A percentile compares a stretch with the other conserved stretches of the same genome.
Evolutionary conservation across 2,888 invertebrate species (phyloP).

Genomic region (Helleia helle): DNA sequence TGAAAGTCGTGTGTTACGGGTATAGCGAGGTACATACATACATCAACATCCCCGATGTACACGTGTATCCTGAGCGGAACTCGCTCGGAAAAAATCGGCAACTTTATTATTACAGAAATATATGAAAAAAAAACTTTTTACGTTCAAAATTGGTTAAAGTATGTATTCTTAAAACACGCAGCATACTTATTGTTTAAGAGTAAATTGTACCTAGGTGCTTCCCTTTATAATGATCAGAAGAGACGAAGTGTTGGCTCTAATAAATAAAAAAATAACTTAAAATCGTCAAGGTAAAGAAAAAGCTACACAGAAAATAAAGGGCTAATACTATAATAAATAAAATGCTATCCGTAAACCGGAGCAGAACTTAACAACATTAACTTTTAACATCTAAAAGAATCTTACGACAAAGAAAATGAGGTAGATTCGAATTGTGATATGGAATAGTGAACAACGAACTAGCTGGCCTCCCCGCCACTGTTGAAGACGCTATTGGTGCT

Average conservation of each 20-base stretch:
- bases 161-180: conserved; percentile 17
- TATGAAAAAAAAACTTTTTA: too few species aligned
- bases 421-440: conserved; percentile 71
- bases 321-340: conserved; percentile 14
- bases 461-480: conserved; percentile 8
- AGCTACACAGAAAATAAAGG: conserved; percentile 4
- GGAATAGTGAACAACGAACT: conserved; percentile 46
- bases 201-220: conserved; percentile 63
- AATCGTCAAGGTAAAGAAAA: background rate
- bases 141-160: too few species aligned
- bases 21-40: too few species aligned
- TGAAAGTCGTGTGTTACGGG: too few species aligned
- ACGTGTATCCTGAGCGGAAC: too few species aligned
- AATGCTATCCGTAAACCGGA: conserved; percentile 24
- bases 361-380: conserved; percentile 34
- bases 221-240: conserved; percentile 7
- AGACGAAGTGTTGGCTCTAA: conserved; percentile 2
- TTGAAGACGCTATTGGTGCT: background rate
- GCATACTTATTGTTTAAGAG: conserved; percentile 25
- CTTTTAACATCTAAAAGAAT: conserved; percentile 53
- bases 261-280: background rate
- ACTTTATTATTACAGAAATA: too few species aligned
- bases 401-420: conserved; percentile 68
- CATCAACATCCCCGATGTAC: too few species aligned
- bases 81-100: too few species aligned